Percentiles rank a stretch among this genome's conserved stretches.
These are phyloP conservation scores for Frankliniella fusca DNA, from an alignment of 2,888 invertebrate species.

Conservation along the genomic window DNA sequence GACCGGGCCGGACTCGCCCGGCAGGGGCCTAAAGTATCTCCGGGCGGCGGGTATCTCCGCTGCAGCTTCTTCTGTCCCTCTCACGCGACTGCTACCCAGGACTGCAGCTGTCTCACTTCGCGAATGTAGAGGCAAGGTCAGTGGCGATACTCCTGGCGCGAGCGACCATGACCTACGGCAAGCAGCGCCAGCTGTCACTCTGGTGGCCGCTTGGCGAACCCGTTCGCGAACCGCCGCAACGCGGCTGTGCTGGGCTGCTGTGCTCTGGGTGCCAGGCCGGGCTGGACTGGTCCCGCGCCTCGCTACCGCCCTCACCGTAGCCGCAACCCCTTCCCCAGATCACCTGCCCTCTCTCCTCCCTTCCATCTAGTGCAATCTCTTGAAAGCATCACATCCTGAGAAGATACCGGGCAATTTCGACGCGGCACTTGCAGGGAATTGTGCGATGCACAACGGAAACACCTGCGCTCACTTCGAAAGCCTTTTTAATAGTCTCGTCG, in stretches of 20 bases:
- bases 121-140: conserved; percentile 24
- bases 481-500: too few species aligned
- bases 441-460: too few species aligned
- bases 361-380: too few species aligned
- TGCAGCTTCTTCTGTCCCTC: background rate
- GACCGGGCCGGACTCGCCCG: too few species aligned
- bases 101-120: background rate
- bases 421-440: too few species aligned
- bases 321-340: background rate
- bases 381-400: too few species aligned
- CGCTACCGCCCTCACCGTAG: background rate
- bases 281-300: background rate
- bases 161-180: conserved; percentile 25
- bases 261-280: background rate
- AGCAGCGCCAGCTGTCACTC: conserved; percentile 23
- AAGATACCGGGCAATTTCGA: too few species aligned
- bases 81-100: background rate
- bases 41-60: conserved; percentile 5
- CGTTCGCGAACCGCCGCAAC: conserved; percentile 8
- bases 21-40: background rate
- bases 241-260: background rate
- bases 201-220: conserved; percentile 7
- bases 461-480: too few species aligned
- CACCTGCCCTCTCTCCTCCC: background rate
- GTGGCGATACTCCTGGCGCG: conserved; percentile 16